These are phyloP conservation scores for Eucera pruinosa DNA, from an alignment of 2,888 invertebrate genomes.

Conservation along the genomic window DNA sequence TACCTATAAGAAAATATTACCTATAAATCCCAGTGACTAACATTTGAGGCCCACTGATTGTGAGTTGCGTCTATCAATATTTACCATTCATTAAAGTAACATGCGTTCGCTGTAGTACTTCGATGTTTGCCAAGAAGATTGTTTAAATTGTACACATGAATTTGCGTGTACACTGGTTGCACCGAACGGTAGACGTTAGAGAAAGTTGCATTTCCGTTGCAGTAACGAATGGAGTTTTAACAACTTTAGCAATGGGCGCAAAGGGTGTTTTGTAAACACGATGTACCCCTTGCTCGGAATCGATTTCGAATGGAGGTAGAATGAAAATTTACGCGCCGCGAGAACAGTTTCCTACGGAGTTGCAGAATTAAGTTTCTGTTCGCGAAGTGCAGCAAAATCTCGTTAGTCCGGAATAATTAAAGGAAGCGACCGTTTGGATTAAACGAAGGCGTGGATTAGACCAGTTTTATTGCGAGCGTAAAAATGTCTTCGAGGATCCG, in stretches of 20 bases:
- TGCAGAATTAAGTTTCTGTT: slow-evolving; percentile 27
- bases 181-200: too few species aligned
- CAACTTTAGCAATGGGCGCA: background rate
- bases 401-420: slow-evolving; percentile 45
- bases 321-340: slow-evolving; percentile 7
- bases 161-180: too few species aligned
- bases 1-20: too few species aligned
- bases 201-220: background rate
- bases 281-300: background rate
- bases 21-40: too few species aligned
- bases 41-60: too few species aligned
- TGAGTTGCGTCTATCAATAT: too few species aligned
- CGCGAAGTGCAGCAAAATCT: slow-evolving; percentile 34
- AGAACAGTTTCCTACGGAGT: background rate
- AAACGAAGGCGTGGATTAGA: slow-evolving; percentile 31
- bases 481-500: slow-evolving; percentile 43
- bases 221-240: background rate
- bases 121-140: too few species aligned
- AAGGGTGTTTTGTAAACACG: slow-evolving; percentile 6
- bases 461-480: slow-evolving; percentile 44
- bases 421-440: slow-evolving; percentile 22
- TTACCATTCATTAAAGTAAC: too few species aligned
- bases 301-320: background rate
- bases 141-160: too few species aligned
- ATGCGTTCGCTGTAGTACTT: too few species aligned